Evolutionary conservation across 2,797 vertebrate species (phyloP).

Genomic region (Neosilurus hyrtlii): DNA sequence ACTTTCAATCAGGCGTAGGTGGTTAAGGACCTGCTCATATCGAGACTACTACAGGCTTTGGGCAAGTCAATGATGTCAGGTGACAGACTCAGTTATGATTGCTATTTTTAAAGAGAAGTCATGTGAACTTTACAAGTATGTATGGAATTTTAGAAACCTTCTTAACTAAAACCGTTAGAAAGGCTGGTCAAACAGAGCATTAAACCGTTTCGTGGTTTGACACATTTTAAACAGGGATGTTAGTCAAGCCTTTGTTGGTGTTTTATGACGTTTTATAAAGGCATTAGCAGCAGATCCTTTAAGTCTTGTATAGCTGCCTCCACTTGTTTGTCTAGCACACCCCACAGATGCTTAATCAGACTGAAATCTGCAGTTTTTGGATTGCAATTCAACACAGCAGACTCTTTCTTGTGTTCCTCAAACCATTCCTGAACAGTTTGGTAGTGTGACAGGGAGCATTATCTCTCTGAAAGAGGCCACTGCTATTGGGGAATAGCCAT

Average conservation of each 20-base stretch:
- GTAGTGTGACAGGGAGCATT: too few species aligned
- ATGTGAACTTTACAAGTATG: slow-evolving; percentile 53
- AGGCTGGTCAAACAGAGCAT: neutral
- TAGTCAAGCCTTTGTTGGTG: too few species aligned
- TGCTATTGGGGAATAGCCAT: too few species aligned
- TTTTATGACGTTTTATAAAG: neutral
- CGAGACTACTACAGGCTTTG: slow-evolving; percentile 46
- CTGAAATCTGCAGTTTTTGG: too few species aligned
- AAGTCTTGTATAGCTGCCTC: too few species aligned
- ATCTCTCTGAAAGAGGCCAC: too few species aligned
- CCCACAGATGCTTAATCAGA: too few species aligned
- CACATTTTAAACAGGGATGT: neutral
- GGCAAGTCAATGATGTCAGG: slow-evolving; percentile 51
- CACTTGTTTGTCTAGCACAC: too few species aligned
- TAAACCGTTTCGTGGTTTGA: neutral
- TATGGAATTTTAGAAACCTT: slow-evolving; percentile 67
- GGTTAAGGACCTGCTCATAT: slow-evolving; percentile 46
- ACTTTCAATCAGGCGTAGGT: slow-evolving; percentile 34
- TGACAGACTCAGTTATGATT: slow-evolving; percentile 59
- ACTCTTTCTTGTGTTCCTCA: too few species aligned
- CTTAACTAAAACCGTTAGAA: slow-evolving; percentile 32
- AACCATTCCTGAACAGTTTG: too few species aligned
- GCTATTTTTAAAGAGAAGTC: slow-evolving; percentile 60
- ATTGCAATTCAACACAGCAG: too few species aligned
- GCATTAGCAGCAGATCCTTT: too few species aligned